These are phyloP conservation scores for Amniataba percoides DNA, from an alignment of 2,797 vertebrate genomes.

Conservation along the genomic window DNA sequence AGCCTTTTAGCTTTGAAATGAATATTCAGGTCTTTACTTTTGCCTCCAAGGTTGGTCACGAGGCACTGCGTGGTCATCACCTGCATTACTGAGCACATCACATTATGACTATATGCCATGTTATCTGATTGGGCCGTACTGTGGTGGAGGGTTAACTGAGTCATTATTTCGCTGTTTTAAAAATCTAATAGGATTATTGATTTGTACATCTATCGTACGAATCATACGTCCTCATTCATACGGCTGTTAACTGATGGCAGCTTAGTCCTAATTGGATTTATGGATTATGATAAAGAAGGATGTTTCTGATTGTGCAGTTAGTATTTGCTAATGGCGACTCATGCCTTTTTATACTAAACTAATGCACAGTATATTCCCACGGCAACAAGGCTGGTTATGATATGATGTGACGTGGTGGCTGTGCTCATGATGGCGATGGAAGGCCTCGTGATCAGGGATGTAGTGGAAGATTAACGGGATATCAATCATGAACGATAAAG, in stretches of 20 bases:
- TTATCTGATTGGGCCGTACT: background rate
- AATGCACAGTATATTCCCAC: background rate
- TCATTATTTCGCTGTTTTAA: background rate
- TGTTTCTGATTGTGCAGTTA: background rate
- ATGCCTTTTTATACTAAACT: background rate
- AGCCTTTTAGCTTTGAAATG: background rate
- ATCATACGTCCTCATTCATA: background rate
- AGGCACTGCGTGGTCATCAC: constrained; percentile 8
- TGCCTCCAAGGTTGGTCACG: constrained; percentile 10
- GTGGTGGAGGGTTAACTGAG: background rate
- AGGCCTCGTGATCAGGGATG: constrained; percentile 11
- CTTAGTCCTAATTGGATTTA: background rate
- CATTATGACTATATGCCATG: background rate
- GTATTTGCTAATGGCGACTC: background rate
- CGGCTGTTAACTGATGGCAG: background rate
- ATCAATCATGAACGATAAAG: background rate
- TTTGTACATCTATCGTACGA: background rate
- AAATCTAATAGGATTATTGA: background rate
- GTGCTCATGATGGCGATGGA: constrained; percentile 18
- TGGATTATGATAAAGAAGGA: background rate
- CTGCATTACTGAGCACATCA: constrained; percentile 7
- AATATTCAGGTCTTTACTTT: background rate
- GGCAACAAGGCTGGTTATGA: background rate
- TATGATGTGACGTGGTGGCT: background rate
- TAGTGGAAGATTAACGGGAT: constrained; percentile 13